Base-by-base conservation (phyloP, 2,113 vertebrate species). In the Misgurnus mizolepis region DNA sequence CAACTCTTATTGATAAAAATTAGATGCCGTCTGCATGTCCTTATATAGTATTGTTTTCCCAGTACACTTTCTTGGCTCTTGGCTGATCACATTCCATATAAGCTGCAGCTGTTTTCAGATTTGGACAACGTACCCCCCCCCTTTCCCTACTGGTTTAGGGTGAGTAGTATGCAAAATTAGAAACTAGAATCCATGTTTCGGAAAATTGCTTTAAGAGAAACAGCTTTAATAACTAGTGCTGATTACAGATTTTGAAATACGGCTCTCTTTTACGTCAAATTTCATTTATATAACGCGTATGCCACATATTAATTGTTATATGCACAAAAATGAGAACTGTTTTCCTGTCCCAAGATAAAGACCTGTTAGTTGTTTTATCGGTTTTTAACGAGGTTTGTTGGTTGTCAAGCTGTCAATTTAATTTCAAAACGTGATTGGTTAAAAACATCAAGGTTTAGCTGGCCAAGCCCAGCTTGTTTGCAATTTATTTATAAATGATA, bases 11-110 rank as follows among this genome's bases (percentile, higher is more conserved):
- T 93, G 95, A 95, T 94, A 94, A 95, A 93, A 94, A 91, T 93
- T 90, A 90, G 90, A 90, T 91, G 93, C 92, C 88, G 92, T 93
- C 94, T 94, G 92, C 92, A 89, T 94, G 92, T 89, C 94, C 94
- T 92, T 95, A 95, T 96, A 95, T 94, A 94, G 94, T 90, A 84
- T 88, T 90, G 89, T 94, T 93, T 93, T 92, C 93, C 92, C 92
- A 93, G 88, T 88, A 87, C 87, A 84, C 83, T 84, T 80, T 88
- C 89, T 90, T 92, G 91, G 89, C 92, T 90, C 92, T 65, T 91
- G 91, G 92, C 91, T 84, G 90, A 67, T 90, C 89, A 87, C 92
- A 93, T 93, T 93, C 93, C 92, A 89, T 91, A 93, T 93, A 92
- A 91, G 91, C 89, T 92, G 92, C 92, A 94, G 93, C 92, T 93